A percentile compares a stretch with the other conserved stretches of the same genome.
Evolutionary conservation across 2,113 vertebrate species (phyloP).

Genomic region (Salvelinus namaycush): DNA sequence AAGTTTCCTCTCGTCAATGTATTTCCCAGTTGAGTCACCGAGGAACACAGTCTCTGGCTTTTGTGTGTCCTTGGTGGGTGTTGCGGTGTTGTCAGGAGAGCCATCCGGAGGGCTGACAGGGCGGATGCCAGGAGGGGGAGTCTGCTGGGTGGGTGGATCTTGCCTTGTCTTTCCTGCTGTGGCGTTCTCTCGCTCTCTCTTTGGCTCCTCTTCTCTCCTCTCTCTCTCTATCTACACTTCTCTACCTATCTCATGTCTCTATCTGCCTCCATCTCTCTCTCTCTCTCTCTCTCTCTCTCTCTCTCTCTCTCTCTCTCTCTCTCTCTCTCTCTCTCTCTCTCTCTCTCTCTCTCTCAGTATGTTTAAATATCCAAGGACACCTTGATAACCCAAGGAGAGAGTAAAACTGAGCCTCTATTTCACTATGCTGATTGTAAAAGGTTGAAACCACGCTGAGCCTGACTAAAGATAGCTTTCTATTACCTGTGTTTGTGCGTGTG

Average conservation of each 20-base stretch:
- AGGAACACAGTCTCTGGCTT: too few relatives aligned
- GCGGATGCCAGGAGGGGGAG: too few relatives aligned
- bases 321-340: background rate
- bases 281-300: background rate
- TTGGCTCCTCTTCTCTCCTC: background rate
- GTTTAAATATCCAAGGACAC: constrained; percentile 59
- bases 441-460: constrained; percentile 54
- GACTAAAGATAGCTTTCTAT: constrained; percentile 60
- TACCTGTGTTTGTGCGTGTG: constrained; percentile 10
- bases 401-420: constrained; percentile 48
- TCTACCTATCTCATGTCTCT: background rate
- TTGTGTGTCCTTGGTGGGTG: too few relatives aligned
- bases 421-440: constrained; percentile 58
- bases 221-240: background rate
- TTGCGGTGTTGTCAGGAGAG: too few relatives aligned
- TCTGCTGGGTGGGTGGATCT: background rate
- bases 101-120: too few relatives aligned
- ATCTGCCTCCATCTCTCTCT: background rate
- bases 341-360: constrained; percentile 4
- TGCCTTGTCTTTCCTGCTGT: constrained; percentile 20
- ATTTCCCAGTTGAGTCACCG: too few relatives aligned
- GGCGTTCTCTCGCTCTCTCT: background rate
- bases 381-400: constrained; percentile 43
- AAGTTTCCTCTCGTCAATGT: too few relatives aligned
- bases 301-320: background rate